Percentiles rank a stretch among this genome's conserved stretches.
Conservation (phyloP, 2,113 vertebrate genomes). For the Neotoma lepida region DNA sequence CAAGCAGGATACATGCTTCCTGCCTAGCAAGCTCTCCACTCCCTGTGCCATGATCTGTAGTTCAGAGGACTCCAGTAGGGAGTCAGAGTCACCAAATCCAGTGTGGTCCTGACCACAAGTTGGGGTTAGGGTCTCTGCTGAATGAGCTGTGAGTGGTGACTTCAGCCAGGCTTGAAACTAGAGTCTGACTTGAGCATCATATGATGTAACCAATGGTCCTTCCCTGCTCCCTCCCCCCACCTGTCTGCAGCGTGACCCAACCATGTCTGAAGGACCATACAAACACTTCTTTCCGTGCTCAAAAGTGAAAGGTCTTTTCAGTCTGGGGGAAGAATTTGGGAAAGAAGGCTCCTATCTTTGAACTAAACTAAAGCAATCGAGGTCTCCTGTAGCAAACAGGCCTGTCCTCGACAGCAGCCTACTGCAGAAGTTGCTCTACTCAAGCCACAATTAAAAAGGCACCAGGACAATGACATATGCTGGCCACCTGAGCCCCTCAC, state of each 20-base stretch:
- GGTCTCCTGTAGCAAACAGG: neutral
- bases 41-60: neutral
- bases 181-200: neutral
- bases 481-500: neutral
- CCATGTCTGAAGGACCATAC: neutral
- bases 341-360: neutral
- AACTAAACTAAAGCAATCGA: neutral
- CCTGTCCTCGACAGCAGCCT: neutral
- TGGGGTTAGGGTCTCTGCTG: neutral
- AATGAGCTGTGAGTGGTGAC: neutral
- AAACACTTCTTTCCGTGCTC: conserved; percentile 3
- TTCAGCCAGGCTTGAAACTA: neutral
- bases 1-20: neutral
- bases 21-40: neutral
- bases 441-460: neutral
- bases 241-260: neutral
- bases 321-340: neutral
- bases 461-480: neutral
- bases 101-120: neutral
- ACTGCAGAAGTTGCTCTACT: neutral
- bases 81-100: neutral
- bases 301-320: conserved; percentile 3
- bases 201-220: too few relatives aligned
- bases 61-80: neutral
- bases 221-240: too few relatives aligned